Evolutionary conservation across 2,797 vertebrate species (phyloP).

Genomic region (Karalla daura): DNA sequence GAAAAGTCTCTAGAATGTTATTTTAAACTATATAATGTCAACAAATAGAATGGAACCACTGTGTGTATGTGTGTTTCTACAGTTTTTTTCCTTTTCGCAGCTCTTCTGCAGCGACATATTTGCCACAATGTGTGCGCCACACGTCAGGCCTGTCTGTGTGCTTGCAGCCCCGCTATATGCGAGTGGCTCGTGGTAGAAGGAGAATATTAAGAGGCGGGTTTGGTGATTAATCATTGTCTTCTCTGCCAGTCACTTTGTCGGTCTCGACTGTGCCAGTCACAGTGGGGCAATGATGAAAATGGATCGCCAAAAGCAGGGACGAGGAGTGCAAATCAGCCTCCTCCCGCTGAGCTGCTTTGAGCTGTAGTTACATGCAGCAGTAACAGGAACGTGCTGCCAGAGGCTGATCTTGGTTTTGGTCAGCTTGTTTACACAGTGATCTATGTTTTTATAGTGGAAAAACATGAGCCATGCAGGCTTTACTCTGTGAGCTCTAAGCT

Average conservation of each 20-base stretch:
- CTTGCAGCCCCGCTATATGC: neutral
- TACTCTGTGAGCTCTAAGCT: neutral
- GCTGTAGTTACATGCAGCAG: too few relatives aligned
- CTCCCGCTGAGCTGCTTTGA: neutral
- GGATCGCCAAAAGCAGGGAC: neutral
- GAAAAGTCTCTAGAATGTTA: too few relatives aligned
- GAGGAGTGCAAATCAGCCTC: neutral
- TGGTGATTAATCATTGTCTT: constrained; percentile 35
- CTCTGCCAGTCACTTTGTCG: constrained; percentile 16
- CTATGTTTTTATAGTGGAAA: neutral
- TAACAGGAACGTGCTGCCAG: neutral
- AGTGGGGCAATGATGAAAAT: neutral
- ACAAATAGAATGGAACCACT: too few relatives aligned
- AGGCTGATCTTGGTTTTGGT: neutral
- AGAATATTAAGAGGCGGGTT: constrained; percentile 9
- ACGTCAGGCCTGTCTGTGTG: neutral
- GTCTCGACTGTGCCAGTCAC: constrained; percentile 37
- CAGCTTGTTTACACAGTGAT: neutral
- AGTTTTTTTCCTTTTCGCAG: neutral
- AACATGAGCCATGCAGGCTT: neutral
- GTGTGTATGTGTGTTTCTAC: neutral
- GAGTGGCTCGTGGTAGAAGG: neutral
- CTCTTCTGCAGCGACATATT: neutral
- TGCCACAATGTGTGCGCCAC: neutral
- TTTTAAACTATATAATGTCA: too few relatives aligned